Base-by-base conservation (phyloP, 2,888 invertebrate genomes). In the Hedya salicella region DNA sequence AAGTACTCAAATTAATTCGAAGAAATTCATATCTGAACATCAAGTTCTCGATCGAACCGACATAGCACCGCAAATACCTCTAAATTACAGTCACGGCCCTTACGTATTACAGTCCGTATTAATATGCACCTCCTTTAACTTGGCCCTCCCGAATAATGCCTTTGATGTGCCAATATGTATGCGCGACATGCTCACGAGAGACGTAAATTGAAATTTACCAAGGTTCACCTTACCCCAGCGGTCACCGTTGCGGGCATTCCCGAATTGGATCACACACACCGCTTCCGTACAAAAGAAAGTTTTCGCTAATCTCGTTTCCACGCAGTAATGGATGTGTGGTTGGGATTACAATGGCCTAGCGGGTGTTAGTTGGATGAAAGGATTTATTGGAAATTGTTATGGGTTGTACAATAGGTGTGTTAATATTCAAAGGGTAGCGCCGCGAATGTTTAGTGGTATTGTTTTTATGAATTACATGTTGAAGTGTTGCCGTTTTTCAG, bases 161-260 rank as follows among this genome's bases (percentile, higher is more conserved):
- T 81, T 79, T 82, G 83, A 83, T 80, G 81, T 78, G 78, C 78
- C 82, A 83, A 83, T 84, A 83, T 81, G 83, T 81, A 82, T 79
- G 80, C 84, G 73, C 74, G 78, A 79, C 78, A 77, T 75, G 75
- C 73, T 74, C 74, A 75, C 75, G 72, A 67, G 70, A 70, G 76
- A 77, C 76, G 78, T 82, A 82, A 85, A 85, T 85, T 84, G 82
- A 81, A 84, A 85, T 82, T 83, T 78, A 75, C 77, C 74, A 70
- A 76, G 72, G 72, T 65, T 71, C 69, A 56, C 65, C 60, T 57
- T 62, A 71, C 61, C 67, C 67, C 68, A 74, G 71, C 75, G 74
- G 73, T 69, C 71, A 69, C 57, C 40, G 21, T 21, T 42, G 9
- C 2, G 42, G 46, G 25, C 36, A 50, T 32, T 39, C 17, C n/a